Conservation (phyloP, 2,113 vertebrate species). For the Brachyhypopomus gauderio region DNA sequence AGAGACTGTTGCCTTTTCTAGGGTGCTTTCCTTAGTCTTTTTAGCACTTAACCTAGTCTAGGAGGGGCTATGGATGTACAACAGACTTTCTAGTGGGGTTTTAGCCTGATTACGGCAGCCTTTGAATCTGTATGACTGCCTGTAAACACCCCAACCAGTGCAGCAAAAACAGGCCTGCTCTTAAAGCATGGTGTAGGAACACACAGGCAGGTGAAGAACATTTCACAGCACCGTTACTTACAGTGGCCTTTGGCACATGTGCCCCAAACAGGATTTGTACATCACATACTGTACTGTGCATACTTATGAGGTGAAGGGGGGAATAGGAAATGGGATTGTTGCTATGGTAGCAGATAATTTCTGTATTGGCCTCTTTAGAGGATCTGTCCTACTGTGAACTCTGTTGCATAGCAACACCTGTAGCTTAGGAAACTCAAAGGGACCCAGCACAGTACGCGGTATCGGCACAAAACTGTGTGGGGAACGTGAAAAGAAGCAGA, state of each 20-base stretch:
- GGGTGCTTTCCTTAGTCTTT: not conserved
- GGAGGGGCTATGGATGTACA: too few species aligned
- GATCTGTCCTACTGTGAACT: conserved; percentile 22
- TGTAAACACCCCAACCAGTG: not conserved
- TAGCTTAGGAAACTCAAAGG: conserved; percentile 22
- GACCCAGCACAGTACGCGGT: not conserved
- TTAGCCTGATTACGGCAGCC: not conserved
- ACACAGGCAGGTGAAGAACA: not conserved
- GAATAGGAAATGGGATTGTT: conserved; percentile 39
- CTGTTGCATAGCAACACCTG: conserved; percentile 53
- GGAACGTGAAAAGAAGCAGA: not conserved
- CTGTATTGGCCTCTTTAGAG: conserved; percentile 29
- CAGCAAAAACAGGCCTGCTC: not conserved
- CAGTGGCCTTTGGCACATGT: not conserved
- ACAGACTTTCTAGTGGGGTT: too few species aligned
- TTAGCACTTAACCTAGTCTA: not conserved
- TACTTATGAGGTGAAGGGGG: conserved; percentile 32
- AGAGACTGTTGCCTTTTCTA: not conserved
- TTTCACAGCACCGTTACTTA: not conserved
- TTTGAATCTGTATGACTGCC: not conserved
- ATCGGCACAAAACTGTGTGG: not conserved
- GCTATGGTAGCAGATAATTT: conserved; percentile 44
- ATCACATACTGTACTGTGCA: not conserved
- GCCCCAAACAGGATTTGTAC: not conserved
- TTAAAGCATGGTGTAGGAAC: not conserved